Percentiles rank a stretch among this genome's conserved stretches.
Evolutionary conservation across 2,797 vertebrate species (phyloP).

Genomic region (Natrix natrix): DNA sequence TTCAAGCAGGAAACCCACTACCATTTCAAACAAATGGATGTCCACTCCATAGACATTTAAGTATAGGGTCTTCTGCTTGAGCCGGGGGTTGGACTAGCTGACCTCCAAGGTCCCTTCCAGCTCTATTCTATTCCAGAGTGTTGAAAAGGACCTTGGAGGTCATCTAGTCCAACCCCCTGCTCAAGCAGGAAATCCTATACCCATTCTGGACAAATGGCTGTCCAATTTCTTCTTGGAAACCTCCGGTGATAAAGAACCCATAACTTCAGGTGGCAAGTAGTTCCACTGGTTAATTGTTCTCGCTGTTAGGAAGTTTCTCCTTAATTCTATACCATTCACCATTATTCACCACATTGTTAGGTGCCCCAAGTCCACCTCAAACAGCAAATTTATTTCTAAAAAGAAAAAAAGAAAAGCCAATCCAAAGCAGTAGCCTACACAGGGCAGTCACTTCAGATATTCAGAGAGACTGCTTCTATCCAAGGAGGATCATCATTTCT

Average conservation of each 20-base stretch:
- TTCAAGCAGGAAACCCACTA: too few species aligned
- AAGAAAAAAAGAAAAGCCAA: not conserved
- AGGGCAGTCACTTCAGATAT: not conserved
- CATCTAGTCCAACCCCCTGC: too few species aligned
- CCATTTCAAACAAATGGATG: too few species aligned
- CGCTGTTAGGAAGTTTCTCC: not conserved
- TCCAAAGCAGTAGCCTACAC: not conserved
- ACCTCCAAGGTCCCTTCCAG: too few species aligned
- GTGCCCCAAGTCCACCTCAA: not conserved
- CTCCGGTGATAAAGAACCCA: not conserved
- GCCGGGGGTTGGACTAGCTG: too few species aligned
- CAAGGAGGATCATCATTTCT: not conserved
- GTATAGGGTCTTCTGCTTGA: too few species aligned
- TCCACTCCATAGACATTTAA: too few species aligned
- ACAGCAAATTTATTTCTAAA: not conserved
- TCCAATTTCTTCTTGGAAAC: not conserved
- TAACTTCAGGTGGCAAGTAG: not conserved
- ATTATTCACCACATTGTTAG: not conserved
- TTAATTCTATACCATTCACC: not conserved
- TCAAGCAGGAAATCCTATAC: too few species aligned
- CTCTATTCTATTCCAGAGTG: too few species aligned
- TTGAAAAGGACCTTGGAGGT: too few species aligned
- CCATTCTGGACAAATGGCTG: too few species aligned
- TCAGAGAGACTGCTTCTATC: not conserved
- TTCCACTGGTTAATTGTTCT: not conserved